A percentile compares a stretch with the other conserved stretches of the same genome.
These are phyloP conservation scores for Potamilus streckersoni DNA, from an alignment of 1,140 invertebrate species.

Conservation along the genomic window DNA sequence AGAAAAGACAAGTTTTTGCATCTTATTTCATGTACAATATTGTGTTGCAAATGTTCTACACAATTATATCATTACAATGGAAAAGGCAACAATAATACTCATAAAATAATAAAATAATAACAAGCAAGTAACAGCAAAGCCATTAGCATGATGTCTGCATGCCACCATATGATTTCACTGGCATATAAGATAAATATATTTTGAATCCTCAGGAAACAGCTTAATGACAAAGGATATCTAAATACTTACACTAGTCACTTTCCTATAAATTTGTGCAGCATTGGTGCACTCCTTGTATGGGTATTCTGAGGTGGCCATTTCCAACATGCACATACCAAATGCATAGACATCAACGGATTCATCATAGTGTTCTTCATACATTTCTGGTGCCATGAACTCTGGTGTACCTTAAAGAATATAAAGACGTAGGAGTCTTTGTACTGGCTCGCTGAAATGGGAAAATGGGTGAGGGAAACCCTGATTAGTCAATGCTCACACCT, in stretches of 20 bases:
- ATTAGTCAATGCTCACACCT: conserved; percentile 35
- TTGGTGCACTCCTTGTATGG: conserved; percentile 98
- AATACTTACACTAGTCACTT: conserved; percentile 89
- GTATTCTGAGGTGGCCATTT: conserved; percentile 99
- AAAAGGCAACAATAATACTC: too few species aligned
- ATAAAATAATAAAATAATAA: too few species aligned
- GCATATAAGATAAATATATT: too few species aligned
- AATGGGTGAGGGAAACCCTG: conserved; percentile 43
- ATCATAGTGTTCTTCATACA: conserved; percentile 99
- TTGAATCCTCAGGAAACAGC: too few species aligned
- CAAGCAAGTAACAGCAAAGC: too few species aligned
- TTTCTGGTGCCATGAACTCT: conserved; percentile 99
- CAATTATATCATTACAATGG: too few species aligned
- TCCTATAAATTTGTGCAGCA: conserved; percentile 99
- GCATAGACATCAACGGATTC: conserved; percentile 99
- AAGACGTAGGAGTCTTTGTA: conserved; percentile 58
- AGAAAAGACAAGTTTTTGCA: too few species aligned
- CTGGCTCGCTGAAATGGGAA: conserved; percentile 52
- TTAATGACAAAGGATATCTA: too few species aligned
- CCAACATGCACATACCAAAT: conserved; percentile 99
- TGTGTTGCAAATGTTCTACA: too few species aligned
- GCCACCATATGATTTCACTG: too few species aligned
- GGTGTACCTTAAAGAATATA: conserved; percentile 80
- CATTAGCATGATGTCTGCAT: too few species aligned
- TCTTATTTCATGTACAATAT: too few species aligned